Conservation (phyloP, 2,797 vertebrate species). For the Cetoscarus ocellatus region DNA sequence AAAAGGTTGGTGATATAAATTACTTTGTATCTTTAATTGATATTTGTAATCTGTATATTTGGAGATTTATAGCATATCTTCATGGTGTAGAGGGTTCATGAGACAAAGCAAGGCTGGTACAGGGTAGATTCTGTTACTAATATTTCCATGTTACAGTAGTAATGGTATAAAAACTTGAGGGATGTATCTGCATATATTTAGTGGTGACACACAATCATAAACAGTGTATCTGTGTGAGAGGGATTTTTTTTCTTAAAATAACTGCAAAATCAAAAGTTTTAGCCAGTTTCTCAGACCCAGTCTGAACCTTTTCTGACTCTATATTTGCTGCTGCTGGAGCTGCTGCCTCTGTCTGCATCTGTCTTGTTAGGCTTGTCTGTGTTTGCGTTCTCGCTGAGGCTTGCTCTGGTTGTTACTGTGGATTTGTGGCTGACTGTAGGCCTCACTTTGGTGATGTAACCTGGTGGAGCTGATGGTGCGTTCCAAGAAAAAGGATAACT, state of each 20-base stretch:
- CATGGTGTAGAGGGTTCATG: background rate
- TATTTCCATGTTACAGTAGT: background rate
- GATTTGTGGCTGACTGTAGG: slow-evolving; percentile 84
- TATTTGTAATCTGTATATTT: too few species aligned
- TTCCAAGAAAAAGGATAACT: slow-evolving; percentile 92
- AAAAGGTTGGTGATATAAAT: too few species aligned
- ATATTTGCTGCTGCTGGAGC: slow-evolving; percentile 88
- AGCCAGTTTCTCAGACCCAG: slow-evolving; percentile 87
- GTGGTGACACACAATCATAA: background rate
- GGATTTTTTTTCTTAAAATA: slow-evolving; percentile 1
- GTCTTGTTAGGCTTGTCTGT: slow-evolving; percentile 57
- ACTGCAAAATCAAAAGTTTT: background rate
- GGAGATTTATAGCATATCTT: background rate
- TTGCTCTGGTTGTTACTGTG: slow-evolving; percentile 79
- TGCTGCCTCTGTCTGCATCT: slow-evolving; percentile 58
- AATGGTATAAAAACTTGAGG: background rate
- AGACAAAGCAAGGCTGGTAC: background rate
- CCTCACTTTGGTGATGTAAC: slow-evolving; percentile 90
- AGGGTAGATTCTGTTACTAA: background rate
- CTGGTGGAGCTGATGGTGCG: slow-evolving; percentile 90
- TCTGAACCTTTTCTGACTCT: slow-evolving; percentile 91
- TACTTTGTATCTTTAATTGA: too few species aligned
- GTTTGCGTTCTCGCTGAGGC: slow-evolving; percentile 83
- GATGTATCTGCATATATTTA: background rate
- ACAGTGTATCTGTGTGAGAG: slow-evolving; percentile 5